Base-by-base conservation (phyloP, 2,113 vertebrate genomes). In the Nothocercus nigrocapillus region DNA sequence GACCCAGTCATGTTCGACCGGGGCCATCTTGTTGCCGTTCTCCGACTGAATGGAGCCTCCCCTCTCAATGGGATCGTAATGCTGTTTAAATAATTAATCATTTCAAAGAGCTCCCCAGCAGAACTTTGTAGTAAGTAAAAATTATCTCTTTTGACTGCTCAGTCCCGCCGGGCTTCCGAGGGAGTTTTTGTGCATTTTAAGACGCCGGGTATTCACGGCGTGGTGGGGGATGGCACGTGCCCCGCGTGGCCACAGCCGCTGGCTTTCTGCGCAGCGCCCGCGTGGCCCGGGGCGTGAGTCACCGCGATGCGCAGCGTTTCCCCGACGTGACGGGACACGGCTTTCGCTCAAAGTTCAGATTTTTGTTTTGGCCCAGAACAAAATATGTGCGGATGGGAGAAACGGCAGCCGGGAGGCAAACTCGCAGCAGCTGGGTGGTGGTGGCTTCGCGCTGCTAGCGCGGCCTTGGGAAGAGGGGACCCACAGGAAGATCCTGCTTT, bases 91-190 rank as follows among this genome's bases (percentile, higher is more conserved):
- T 59, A 76, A 93, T 44, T 59, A 89, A 74, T 34, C 1, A 5
- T 53, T 94, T 90, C 18, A 73, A 92, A 97, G 84, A 86, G 59
- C 20, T 51, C 91, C 45, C 74, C 17, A 49, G 85, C 4, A 13
- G 81, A 51, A 85, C 49, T 88, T 85, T 78, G 51, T 27, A n/a
- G 44, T 34, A 59, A 88, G 92, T n/a, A 89, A 78, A 91, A 91
- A 47, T 0, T 2, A 67, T 42, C 19, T 38, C 68, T 89, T 56
- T 0, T 0, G 36, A 69, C 28, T 69, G 34, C 53, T 89, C 74
- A 54, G 38, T 80, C 58, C 21, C 42, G 30, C 79, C 32, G 62
- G 59, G 66, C 15, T 22, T 80, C 54, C 58, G 85, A 78, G 82
- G 38, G 28, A 89, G 61, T 21, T 24, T 58, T 38, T 77, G 40